These are phyloP conservation scores for Aspidiotus destructor DNA, from an alignment of 2,888 invertebrate species.

Conservation along the genomic window DNA sequence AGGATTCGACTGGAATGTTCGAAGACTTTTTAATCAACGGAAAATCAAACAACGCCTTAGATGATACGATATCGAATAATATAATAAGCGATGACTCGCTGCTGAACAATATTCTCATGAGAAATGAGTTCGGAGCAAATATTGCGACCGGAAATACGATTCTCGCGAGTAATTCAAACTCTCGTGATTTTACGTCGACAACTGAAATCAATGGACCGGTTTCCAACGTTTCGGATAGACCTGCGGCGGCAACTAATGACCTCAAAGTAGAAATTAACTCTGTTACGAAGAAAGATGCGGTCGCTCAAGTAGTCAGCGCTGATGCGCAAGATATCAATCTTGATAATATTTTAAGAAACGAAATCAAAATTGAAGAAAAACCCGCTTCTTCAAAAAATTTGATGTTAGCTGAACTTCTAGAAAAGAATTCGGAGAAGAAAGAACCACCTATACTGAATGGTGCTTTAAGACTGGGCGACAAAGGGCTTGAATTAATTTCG, in stretches of 20 bases:
- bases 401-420: slow-evolving; percentile 72
- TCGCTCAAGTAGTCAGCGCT: slow-evolving; percentile 10
- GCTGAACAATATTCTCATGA: slow-evolving; percentile 26
- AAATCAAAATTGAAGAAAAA: slow-evolving; percentile 7
- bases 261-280: slow-evolving; percentile 20
- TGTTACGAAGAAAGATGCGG: slow-evolving; percentile 6
- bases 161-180: background rate
- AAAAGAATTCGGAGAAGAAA: slow-evolving; percentile 58
- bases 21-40: slow-evolving; percentile 54
- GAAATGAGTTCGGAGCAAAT: slow-evolving; percentile 16
- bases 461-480: slow-evolving; percentile 49
- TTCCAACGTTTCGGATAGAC: slow-evolving; percentile 3
- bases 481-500: slow-evolving; percentile 48
- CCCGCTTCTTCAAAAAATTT: slow-evolving; percentile 46
- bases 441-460: slow-evolving; percentile 52
- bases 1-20: slow-evolving; percentile 54
- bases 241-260: background rate
- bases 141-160: slow-evolving; percentile 2
- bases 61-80: slow-evolving; percentile 20
- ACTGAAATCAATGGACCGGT: background rate
- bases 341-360: slow-evolving; percentile 11
- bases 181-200: background rate
- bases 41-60: slow-evolving; percentile 46
- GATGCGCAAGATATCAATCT: slow-evolving; percentile 9
- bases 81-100: slow-evolving; percentile 30